Conservation (phyloP, 2,113 vertebrate species). For the Terrapene triunguis region DNA sequence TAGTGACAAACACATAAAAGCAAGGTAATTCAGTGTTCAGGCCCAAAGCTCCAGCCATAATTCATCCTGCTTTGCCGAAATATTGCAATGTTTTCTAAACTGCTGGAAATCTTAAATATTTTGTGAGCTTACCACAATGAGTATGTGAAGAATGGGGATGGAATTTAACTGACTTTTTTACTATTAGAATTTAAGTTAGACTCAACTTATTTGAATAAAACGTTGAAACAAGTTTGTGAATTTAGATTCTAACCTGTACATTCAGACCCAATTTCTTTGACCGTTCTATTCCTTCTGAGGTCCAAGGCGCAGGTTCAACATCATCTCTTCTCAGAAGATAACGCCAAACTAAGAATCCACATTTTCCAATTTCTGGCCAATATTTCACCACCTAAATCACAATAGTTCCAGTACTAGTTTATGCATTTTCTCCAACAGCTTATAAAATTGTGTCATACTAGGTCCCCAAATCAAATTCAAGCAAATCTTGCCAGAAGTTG, state of each 20-base stretch:
- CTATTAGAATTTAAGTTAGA: background rate
- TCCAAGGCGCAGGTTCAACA: conserved; percentile 96
- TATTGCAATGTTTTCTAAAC: background rate
- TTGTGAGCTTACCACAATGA: background rate
- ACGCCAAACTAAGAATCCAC: conserved; percentile 97
- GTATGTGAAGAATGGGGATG: background rate
- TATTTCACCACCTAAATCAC: conserved; percentile 95
- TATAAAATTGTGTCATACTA: background rate
- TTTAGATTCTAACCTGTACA: conserved; percentile 87
- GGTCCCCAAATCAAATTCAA: conserved; percentile 33
- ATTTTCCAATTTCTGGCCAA: conserved; percentile 98
- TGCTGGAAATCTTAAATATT: background rate
- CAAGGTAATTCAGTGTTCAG: background rate
- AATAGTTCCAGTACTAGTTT: conserved; percentile 39
- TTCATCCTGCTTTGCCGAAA: background rate
- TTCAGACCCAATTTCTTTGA: conserved; percentile 92
- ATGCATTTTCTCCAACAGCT: conserved; percentile 5
- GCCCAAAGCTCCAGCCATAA: fast-evolving
- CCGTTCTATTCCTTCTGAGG: conserved; percentile 92
- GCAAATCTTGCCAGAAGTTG: background rate
- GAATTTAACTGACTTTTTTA: background rate
- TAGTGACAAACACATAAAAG: background rate
- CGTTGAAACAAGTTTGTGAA: background rate
- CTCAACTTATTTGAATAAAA: background rate
- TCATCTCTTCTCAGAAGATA: conserved; percentile 97